Conservation (phyloP, 2,797 vertebrate genomes). For the Micropoecilia bifurca region DNA sequence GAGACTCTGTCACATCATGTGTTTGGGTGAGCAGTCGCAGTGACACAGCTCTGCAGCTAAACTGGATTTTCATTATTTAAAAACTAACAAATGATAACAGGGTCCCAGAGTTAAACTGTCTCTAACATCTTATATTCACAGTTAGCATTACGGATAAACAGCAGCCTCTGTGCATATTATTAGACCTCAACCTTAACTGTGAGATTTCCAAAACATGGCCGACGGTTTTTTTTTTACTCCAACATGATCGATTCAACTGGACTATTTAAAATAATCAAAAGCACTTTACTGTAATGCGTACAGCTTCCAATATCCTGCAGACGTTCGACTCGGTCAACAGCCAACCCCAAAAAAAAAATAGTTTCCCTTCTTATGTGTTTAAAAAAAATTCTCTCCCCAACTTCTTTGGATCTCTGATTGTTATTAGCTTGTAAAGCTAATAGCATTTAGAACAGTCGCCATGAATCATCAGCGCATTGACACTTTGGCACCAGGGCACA, state of each 20-base stretch:
- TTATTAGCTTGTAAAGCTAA: slow-evolving; percentile 2
- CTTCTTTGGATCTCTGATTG: neutral
- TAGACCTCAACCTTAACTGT: neutral
- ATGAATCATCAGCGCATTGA: neutral
- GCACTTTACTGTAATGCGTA: neutral
- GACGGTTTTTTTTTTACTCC: neutral
- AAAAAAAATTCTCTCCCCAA: neutral
- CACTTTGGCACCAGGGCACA: neutral
- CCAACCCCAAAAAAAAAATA: neutral
- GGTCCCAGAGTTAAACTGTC: neutral
- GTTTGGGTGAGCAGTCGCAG: neutral
- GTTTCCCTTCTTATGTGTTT: neutral
- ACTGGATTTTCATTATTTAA: neutral
- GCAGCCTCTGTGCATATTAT: neutral
- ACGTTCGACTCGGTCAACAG: neutral
- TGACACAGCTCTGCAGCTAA: neutral
- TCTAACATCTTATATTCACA: neutral
- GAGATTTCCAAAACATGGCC: neutral
- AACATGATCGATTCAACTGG: neutral
- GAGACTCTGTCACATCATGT: neutral
- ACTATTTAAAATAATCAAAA: neutral
- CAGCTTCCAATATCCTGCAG: neutral
- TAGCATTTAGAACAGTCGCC: neutral
- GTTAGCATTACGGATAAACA: neutral
- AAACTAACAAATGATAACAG: neutral